phyloP scores from a whole-genome alignment of 2,797 vertebrate genomes.

The Parambassis ranga region DNA sequence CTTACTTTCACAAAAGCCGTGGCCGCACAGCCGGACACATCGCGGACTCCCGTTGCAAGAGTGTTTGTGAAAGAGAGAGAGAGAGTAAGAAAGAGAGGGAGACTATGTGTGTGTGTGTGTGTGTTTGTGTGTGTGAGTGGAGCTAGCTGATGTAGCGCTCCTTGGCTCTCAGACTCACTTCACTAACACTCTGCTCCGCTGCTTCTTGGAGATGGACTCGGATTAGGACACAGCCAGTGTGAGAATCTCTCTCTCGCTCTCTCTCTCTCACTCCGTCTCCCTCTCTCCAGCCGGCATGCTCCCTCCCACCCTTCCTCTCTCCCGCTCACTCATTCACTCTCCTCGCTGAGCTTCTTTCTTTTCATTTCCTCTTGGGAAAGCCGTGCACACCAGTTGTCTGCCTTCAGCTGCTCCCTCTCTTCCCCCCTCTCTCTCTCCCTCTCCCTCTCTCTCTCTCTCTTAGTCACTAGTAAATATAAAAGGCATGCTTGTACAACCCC shows the following conservation, averaged over 20 bases:
- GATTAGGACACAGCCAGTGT: constrained; percentile 78
- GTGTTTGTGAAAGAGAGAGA: constrained; percentile 11
- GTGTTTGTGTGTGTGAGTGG: constrained; percentile 35
- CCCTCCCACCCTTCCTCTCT: constrained; percentile 67
- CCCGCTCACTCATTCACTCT: constrained; percentile 77
- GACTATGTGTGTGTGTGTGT: constrained; percentile 18
- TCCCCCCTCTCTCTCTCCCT: constrained; percentile 47
- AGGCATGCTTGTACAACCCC: constrained; percentile 85
- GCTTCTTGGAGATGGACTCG: constrained; percentile 77
- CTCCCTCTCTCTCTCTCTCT: constrained; percentile 46
- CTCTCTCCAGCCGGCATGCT: constrained; percentile 63
- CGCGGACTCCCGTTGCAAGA: constrained; percentile 58
- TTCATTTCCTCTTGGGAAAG: constrained; percentile 85
- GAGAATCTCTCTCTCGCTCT: constrained; percentile 70
- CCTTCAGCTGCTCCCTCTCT: constrained; percentile 74
- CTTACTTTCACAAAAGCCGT: constrained; percentile 73
- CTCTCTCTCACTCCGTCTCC: constrained; percentile 39
- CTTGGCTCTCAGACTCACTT: constrained; percentile 74
- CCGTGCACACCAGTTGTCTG: constrained; percentile 80
- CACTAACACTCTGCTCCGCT: constrained; percentile 75
- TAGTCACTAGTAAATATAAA: constrained; percentile 86
- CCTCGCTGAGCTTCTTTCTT: constrained; percentile 79
- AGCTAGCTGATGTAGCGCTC: constrained; percentile 63
- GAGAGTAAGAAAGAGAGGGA: neutral
- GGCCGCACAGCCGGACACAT: constrained; percentile 63